Evolutionary conservation across 2,113 vertebrate genomes (phyloP), one percentile per base, ranked within the genome.

Genomic region (Pionites leucogaster): DNA sequence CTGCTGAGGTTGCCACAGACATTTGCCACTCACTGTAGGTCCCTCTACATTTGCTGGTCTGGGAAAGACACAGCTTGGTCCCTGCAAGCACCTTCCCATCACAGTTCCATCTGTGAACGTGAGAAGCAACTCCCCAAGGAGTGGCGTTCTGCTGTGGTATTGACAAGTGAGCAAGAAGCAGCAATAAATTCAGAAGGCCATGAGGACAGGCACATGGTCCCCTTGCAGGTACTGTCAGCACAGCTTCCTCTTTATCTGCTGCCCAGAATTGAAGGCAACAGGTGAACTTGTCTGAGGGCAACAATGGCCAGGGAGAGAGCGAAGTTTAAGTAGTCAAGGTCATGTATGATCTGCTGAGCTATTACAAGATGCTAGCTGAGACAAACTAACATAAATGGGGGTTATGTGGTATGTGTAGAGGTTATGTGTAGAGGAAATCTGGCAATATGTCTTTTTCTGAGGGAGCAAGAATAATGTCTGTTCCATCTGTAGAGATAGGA

Each of bases 191-290:
- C 20, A 27, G 42, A 50, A 64, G 33, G 24, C 14, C 42, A 20
- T 0, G 1, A 53, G 16, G 8, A 28, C 23, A 29, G 41, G 39
- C 0, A 2, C 1, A 2, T 2, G 3, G 6, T 53, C 16, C 17
- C 65, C 25, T 74, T 7, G 4, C 2, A 19, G 20, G 27, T 82
- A 39, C 11, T 10, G 7, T 33, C 31, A 4, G 31, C 18, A 59
- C 18, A 59, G 20, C 10, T 63, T 53, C 44, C 27, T 50, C 11
- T 74, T 84, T 39, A 18, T 67, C 31, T 88, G 37, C 25, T 88
- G 50, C 27, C n/a, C 49, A 55, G 50, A 75, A 29, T 6, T n/a
- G n/a, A 79, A 75, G 29, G 28, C 37, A 79, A 41, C 47, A 59
- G 50, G 6, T 79, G 46, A 79, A 22, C 8, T 35, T 82, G 20